These are phyloP conservation scores for Drosophila histrio DNA, from an alignment of 2,888 invertebrate species.

Conservation along the genomic window DNA sequence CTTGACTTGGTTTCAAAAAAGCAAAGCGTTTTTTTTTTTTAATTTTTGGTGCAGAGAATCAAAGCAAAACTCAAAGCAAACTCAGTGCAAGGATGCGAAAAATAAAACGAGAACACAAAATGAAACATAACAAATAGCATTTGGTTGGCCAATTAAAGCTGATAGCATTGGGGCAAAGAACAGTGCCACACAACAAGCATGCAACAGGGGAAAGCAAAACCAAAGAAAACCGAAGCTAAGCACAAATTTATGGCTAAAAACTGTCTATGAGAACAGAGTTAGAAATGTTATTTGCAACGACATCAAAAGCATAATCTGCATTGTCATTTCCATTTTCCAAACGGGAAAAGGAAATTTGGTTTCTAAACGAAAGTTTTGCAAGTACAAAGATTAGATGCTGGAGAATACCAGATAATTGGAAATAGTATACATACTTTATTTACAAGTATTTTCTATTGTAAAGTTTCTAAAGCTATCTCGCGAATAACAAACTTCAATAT, in stretches of 20 bases:
- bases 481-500: too few species aligned
- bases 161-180: constrained; percentile 1
- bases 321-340: too few species aligned
- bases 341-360: too few species aligned
- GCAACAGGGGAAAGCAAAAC: constrained; percentile 29
- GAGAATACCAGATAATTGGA: too few species aligned
- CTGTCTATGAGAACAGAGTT: not conserved
- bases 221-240: not conserved
- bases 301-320: not conserved
- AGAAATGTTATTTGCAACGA: not conserved
- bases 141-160: constrained; percentile 35
- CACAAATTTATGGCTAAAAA: not conserved
- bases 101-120: not conserved
- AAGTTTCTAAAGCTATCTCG: too few species aligned
- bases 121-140: not conserved
- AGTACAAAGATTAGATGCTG: too few species aligned
- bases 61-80: constrained; percentile 7
- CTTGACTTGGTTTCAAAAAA: constrained; percentile 10
- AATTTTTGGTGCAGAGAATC: constrained; percentile 27
- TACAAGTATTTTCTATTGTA: too few species aligned
- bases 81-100: constrained; percentile 13
- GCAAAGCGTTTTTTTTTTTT: constrained; percentile 3
- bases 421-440: too few species aligned
- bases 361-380: too few species aligned
- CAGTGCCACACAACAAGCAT: constrained; percentile 46